These are phyloP conservation scores for Drosophila equinoxialis DNA, from an alignment of 1,140 invertebrate species.

Conservation along the genomic window DNA sequence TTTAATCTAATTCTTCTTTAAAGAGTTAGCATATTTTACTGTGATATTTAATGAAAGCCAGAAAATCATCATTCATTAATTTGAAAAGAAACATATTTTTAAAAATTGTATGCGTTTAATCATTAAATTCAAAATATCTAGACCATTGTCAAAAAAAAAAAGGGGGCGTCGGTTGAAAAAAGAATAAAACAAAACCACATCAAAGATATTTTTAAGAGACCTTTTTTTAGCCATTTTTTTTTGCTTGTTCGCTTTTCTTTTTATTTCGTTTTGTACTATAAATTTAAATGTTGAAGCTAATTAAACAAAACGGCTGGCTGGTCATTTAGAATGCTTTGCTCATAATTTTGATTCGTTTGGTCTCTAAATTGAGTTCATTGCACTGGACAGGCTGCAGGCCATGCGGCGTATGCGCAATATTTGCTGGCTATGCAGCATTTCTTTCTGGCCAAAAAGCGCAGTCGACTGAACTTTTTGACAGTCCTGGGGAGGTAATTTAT, in stretches of 20 bases:
- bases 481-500: conserved; percentile 72
- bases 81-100: conserved; percentile 17
- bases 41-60: background rate
- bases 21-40: background rate
- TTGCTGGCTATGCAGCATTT: conserved; percentile 79
- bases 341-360: conserved; percentile 58
- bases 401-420: conserved; percentile 79
- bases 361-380: conserved; percentile 73
- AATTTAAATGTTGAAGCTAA: conserved; percentile 52
- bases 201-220: conserved; percentile 30
- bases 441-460: conserved; percentile 72
- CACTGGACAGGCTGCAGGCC: conserved; percentile 57
- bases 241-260: conserved; percentile 28
- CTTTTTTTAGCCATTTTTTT: conserved; percentile 7
- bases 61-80: background rate
- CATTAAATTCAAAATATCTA: no score
- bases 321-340: conserved; percentile 57
- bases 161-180: background rate
- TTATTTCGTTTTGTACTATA: conserved; percentile 16
- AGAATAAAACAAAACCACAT: conserved; percentile 30
- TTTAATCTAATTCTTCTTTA: no score
- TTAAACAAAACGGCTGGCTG: conserved; percentile 63
- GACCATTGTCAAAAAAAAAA: background rate
- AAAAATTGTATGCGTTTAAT: no score
- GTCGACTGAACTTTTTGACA: conserved; percentile 80